Percentiles rank a stretch among this genome's conserved stretches.
These are phyloP conservation scores for Steatocranus sp. DNA, from an alignment of 2,797 vertebrate genomes.

Conservation along the genomic window DNA sequence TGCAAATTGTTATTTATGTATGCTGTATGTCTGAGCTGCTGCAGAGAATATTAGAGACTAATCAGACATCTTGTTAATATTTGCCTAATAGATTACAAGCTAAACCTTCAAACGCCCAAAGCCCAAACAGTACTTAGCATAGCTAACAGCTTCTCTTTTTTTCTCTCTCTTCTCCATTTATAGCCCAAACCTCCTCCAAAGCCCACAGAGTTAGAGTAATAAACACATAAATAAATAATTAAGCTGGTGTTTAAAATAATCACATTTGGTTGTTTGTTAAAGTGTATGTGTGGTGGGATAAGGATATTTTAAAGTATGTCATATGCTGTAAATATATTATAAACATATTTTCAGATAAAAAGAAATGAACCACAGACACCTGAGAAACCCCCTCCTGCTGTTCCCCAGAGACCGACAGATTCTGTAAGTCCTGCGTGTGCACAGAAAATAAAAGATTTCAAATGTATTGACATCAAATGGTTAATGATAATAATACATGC, in stretches of 20 bases:
- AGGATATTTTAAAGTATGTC: not conserved
- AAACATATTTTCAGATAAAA: conserved; percentile 17
- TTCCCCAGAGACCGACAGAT: conserved; percentile 24
- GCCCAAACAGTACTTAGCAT: not conserved
- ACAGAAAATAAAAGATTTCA: not conserved
- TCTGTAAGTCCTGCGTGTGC: conserved; percentile 3
- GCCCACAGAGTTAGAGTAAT: conserved; percentile 26
- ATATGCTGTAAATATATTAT: not conserved
- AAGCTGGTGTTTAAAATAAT: not conserved
- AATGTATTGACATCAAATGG: not conserved
- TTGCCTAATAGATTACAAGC: not conserved
- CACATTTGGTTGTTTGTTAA: not conserved
- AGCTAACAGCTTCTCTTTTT: not conserved
- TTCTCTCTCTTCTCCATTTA: not conserved
- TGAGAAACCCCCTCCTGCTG: not conserved
- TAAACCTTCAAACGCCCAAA: not conserved
- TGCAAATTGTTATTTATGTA: fast-evolving
- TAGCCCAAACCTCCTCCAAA: conserved; percentile 44
- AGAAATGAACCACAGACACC: not conserved
- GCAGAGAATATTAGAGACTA: not conserved
- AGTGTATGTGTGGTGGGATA: not conserved
- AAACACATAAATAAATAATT: not conserved
- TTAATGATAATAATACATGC: not conserved
- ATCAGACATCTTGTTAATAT: not conserved
- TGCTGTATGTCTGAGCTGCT: not conserved